Conservation (phyloP, 2,113 vertebrate genomes). For the Trachemys scripta region DNA sequence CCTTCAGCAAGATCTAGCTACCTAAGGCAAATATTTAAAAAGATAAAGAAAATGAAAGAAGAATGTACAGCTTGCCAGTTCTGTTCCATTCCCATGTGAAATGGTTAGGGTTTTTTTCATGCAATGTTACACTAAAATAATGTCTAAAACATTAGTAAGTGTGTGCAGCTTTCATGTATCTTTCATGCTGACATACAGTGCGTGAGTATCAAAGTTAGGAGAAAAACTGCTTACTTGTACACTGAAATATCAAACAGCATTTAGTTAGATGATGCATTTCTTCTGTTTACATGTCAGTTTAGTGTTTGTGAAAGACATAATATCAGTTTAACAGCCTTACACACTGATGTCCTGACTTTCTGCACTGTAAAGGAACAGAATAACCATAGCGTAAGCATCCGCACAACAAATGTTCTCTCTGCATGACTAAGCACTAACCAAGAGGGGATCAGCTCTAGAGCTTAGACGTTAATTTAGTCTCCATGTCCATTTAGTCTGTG, state of each 20-base stretch:
- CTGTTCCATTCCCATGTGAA: neutral
- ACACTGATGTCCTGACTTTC: neutral
- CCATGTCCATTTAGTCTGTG: neutral
- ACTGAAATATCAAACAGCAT: neutral
- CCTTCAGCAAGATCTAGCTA: constrained; percentile 66
- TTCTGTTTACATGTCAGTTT: constrained; percentile 41
- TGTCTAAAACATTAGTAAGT: neutral
- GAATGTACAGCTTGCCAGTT: constrained; percentile 51
- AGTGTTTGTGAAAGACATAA: constrained; percentile 24
- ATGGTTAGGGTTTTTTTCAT: neutral
- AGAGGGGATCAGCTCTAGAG: neutral
- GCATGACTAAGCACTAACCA: neutral
- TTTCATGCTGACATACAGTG: neutral
- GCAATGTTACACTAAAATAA: neutral
- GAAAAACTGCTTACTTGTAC: neutral
- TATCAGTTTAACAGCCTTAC: constrained; percentile 16
- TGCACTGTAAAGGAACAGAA: neutral
- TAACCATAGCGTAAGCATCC: neutral
- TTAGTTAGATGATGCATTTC: neutral
- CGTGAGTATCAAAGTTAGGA: neutral
- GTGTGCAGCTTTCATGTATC: neutral
- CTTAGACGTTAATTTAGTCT: neutral
- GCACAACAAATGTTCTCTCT: neutral
- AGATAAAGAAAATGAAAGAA: constrained; percentile 57
- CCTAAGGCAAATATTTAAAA: constrained; percentile 53